phyloP scores from a whole-genome alignment of 2,888 invertebrate species.

The Nephrotoma appendiculata region DNA sequence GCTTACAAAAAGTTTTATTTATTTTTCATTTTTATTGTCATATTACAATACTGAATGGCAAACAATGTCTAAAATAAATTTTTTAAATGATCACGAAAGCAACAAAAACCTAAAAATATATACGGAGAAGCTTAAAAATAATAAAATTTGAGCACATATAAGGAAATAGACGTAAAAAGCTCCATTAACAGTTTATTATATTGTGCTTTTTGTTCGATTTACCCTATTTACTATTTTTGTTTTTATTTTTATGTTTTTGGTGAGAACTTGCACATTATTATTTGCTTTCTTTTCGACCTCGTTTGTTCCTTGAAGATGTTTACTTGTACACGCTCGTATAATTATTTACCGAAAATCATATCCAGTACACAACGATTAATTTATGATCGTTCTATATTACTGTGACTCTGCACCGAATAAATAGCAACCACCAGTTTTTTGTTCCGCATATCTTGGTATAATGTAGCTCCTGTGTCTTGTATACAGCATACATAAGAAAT shows the following conservation, averaged over 20 bases:
- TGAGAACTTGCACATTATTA: not conserved
- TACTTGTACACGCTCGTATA: not conserved
- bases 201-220: not conserved
- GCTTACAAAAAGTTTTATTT: not conserved
- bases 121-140: not conserved
- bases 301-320: not conserved
- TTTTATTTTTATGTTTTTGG: not conserved
- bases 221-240: not conserved
- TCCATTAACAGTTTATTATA: not conserved
- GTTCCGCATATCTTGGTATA: not conserved
- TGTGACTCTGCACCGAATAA: not conserved
- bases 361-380: not conserved
- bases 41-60: not conserved
- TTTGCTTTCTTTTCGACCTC: not conserved
- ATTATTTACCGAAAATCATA: not conserved
- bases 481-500: not conserved
- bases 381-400: not conserved
- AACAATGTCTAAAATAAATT: not conserved
- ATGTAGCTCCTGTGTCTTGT: not conserved
- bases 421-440: not conserved
- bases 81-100: not conserved
- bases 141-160: not conserved
- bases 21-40: not conserved
- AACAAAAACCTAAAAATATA: not conserved
- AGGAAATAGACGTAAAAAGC: not conserved